Percentiles rank a stretch among this genome's conserved stretches.
phyloP scores from a whole-genome alignment of 2,888 invertebrate genomes.

The Drosophila kuntzei region DNA sequence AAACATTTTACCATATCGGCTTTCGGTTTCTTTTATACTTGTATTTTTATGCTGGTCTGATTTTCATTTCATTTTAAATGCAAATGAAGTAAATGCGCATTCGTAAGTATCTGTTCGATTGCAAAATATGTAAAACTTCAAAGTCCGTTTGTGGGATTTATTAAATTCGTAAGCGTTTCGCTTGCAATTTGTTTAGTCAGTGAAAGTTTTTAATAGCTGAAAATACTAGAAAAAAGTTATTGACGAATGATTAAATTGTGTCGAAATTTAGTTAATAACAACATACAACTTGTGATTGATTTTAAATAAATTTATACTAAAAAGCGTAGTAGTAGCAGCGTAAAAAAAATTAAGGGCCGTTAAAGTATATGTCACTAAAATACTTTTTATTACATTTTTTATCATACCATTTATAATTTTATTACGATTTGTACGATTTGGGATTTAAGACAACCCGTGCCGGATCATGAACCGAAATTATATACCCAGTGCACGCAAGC shows the following conservation, averaged over 20 bases:
- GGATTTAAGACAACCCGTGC: too few relatives aligned
- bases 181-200: conserved; percentile 57
- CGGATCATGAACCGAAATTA: too few relatives aligned
- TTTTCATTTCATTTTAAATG: conserved; percentile 78
- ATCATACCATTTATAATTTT: too few relatives aligned
- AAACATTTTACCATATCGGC: conserved; percentile 46
- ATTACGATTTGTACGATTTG: too few relatives aligned
- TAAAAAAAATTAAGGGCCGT: too few relatives aligned
- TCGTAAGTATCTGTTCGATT: conserved; percentile 30
- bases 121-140: conserved; percentile 61
- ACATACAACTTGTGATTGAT: too few relatives aligned
- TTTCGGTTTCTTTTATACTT: conserved; percentile 39
- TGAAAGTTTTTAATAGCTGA: conserved; percentile 64
- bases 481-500: too few relatives aligned
- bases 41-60: conserved; percentile 78
- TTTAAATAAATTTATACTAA: too few relatives aligned
- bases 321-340: too few relatives aligned
- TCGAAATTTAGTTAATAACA: conserved; percentile 1
- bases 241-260: neutral
- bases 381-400: too few relatives aligned
- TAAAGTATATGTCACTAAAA: too few relatives aligned
- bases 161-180: conserved; percentile 42
- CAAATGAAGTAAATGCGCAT: conserved; percentile 74
- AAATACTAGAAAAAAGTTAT: too few relatives aligned
- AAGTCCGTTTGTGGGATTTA: conserved; percentile 56